phyloP scores from a whole-genome alignment of 2,113 vertebrate genomes.

The Seriola rivoliana region DNA sequence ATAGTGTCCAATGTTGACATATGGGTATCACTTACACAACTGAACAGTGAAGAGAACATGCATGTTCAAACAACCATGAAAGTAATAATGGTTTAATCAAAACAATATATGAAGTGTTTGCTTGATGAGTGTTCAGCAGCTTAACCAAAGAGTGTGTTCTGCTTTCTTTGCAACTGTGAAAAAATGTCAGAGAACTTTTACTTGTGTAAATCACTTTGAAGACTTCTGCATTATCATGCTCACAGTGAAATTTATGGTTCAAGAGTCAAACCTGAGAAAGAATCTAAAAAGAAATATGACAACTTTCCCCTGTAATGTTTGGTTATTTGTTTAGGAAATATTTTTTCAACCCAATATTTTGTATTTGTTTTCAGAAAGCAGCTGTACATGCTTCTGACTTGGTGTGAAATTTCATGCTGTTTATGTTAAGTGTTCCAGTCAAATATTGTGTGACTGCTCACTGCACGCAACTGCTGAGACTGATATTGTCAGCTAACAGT shows the following conservation, averaged over 20 bases:
- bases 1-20: conserved; percentile 29
- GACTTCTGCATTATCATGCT: too few relatives aligned
- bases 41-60: background rate
- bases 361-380: conserved; percentile 9
- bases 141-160: background rate
- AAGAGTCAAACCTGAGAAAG: background rate
- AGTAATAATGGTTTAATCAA: background rate
- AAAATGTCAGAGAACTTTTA: background rate
- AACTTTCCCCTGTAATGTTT: background rate
- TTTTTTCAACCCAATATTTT: background rate
- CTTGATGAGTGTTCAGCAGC: background rate
- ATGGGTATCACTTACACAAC: conserved; percentile 13
- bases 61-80: background rate
- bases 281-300: background rate
- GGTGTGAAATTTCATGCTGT: conserved; percentile 49
- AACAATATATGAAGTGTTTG: background rate
- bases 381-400: background rate
- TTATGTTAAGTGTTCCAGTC: conserved; percentile 30
- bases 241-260: too few relatives aligned
- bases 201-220: background rate
- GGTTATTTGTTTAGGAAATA: too few relatives aligned
- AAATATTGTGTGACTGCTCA: conserved; percentile 19
- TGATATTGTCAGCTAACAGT: conserved; percentile 8
- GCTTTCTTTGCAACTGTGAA: background rate
- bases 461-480: background rate